phyloP scores from a whole-genome alignment of 2,113 vertebrate genomes.

The Cheilinus undulatus region DNA sequence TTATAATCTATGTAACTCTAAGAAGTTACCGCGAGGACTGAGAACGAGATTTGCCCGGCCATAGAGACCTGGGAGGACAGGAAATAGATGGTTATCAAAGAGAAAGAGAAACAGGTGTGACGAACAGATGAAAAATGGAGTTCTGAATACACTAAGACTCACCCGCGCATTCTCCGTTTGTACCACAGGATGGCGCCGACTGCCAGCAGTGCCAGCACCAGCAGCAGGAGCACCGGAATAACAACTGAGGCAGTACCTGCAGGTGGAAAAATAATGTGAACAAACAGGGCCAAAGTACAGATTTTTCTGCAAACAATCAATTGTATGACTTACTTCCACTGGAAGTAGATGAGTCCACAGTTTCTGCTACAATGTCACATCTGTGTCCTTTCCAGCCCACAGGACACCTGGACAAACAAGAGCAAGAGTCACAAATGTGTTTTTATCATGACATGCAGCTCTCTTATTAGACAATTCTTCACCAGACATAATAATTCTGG shows the following conservation, averaged over 20 bases:
- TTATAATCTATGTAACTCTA: constrained; percentile 71
- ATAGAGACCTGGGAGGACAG: constrained; percentile 85
- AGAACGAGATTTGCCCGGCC: constrained; percentile 82
- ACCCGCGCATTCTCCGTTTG: constrained; percentile 94
- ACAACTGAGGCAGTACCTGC: constrained; percentile 88
- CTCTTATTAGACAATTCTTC: background rate
- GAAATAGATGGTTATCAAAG: constrained; percentile 79
- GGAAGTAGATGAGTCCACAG: constrained; percentile 45
- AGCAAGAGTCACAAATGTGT: background rate
- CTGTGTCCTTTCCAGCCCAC: constrained; percentile 78
- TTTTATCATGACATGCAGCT: background rate
- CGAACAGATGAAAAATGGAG: constrained; percentile 48
- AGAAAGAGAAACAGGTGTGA: constrained; percentile 38
- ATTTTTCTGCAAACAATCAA: background rate
- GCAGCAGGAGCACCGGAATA: constrained; percentile 88
- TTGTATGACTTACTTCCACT: constrained; percentile 73
- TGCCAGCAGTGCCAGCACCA: constrained; percentile 86
- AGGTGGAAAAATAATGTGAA: background rate
- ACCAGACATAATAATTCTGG: background rate
- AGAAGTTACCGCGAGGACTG: constrained; percentile 84
- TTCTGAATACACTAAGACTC: constrained; percentile 61
- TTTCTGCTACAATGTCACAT: constrained; percentile 64
- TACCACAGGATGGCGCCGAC: constrained; percentile 93
- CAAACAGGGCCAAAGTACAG: constrained; percentile 5
- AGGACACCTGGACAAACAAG: constrained; percentile 74